phyloP scores from a whole-genome alignment of 2,888 invertebrate genomes.

The Drosophila greeni region DNA sequence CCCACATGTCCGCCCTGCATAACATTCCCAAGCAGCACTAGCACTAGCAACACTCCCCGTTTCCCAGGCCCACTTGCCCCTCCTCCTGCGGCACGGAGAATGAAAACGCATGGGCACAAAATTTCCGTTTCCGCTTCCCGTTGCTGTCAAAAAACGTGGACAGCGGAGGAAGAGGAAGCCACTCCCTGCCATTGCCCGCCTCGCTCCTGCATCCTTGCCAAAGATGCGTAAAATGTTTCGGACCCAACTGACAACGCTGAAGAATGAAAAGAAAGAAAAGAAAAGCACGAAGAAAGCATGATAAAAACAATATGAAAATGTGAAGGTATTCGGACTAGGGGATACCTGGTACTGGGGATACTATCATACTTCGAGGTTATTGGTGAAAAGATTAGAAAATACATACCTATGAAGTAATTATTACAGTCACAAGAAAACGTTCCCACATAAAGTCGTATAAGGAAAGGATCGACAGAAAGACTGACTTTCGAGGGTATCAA shows the following conservation, averaged over 20 bases:
- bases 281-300: conserved; percentile 14
- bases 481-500: conserved; percentile 9
- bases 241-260: conserved; percentile 36
- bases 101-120: conserved; percentile 74
- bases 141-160: conserved; percentile 63
- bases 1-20: conserved; percentile 22
- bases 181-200: conserved; percentile 3
- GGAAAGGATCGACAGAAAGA: background rate
- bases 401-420: too few relatives aligned
- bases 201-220: conserved; percentile 15
- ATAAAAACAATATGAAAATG: conserved; percentile 7
- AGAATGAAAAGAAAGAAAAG: conserved; percentile 19
- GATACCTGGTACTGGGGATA: background rate
- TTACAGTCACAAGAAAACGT: background rate
- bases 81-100: conserved; percentile 65
- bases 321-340: background rate
- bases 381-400: too few relatives aligned
- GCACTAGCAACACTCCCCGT: conserved; percentile 3
- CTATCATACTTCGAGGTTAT: too few relatives aligned
- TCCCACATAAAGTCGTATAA: background rate
- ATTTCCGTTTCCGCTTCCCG: conserved; percentile 71
- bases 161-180: conserved; percentile 18
- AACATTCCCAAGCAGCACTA: conserved; percentile 23
- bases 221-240: conserved; percentile 68
- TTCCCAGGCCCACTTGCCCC: conserved; percentile 22